Evolutionary conservation across 1,140 invertebrate genomes (phyloP), one percentile per base, ranked within the genome.

Genomic region (Drosophila pruinosa): DNA sequence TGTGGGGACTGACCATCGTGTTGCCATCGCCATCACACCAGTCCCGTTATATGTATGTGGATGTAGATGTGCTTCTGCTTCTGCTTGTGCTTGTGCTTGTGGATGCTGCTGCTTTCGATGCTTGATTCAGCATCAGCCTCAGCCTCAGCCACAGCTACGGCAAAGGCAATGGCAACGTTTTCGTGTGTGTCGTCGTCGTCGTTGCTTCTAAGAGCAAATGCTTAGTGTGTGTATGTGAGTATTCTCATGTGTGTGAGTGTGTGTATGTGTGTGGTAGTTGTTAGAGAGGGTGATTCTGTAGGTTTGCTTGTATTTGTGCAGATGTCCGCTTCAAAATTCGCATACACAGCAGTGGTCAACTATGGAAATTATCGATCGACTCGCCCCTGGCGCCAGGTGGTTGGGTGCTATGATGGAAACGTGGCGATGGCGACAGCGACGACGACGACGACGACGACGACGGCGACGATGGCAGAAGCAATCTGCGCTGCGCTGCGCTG

Each of bases 291-390:
- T 78, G 78, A 80, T 76, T 82, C 75, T 62, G 59, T 59, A 72
- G 54, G 63, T 74, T 67, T 78, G 68, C 48, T 62, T 82, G 86
- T 81, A 71, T 82, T 72, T 88, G 78, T 89, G 78, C 76, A 89
- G 80, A 88, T 89, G 89, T 89, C 82, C 89, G 81, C 76, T 90
- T 90, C 80, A 89, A 90, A 90, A 90, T 90, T 90, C 85, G 89
- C 89, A 90, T 90, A 90, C 85, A 90, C 80, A 88, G 82, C 83
- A 90, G 85, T 90, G 89, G 89, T 90, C 89, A 90, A 89, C 89
- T 89, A 90, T 90, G 89, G 85, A 90, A 90, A 90, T 90, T 90
- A 90, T 90, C 89, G 89, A 90, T 90, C 89, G 89, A 90, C 75
- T 86, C 70, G 82, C 89, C 80, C 88, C 75, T 85, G 89, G 83